Evolutionary conservation across 2,797 vertebrate species (phyloP), one percentile per base, ranked within the genome.

Genomic region (Hyperoplus immaculatus): DNA sequence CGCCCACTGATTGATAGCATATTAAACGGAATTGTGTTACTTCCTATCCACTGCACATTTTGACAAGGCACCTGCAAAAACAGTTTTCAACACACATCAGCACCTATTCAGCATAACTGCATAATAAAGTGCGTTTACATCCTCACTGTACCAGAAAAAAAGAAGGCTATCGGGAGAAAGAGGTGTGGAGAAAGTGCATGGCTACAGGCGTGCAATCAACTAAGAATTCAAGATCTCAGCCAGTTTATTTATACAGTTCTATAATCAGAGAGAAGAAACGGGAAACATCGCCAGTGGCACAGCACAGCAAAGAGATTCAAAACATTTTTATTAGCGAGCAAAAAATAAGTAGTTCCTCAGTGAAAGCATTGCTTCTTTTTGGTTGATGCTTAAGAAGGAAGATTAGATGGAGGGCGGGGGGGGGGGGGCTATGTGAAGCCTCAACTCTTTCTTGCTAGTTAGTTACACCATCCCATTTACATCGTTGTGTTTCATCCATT

Each of bases 121-220:
- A 93, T 87, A 80, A 29, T 83, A 81, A 91, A 93, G 87, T 83
- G 87, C 85, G 88, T 81, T 81, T 78, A 79, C 85, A 88, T 86
- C 75, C 29, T 80, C 85, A 85, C 50, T 78, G 80, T 81, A 72
- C 42, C 57, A 65, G 84, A 60, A 88, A 14, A 29, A 86, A 82
- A 93, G 83, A 86, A 84, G 88, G 91, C 88, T 85, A 93, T 91
- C 77, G 89, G 89, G 86, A 90, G 85, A 85, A 86, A 77, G 84
- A 90, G 91, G 88, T 92, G 84, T 89, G 83, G 77, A 84, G 75
- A 84, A 87, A 87, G 88, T 86, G 90, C 84, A 91, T 93, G 91
- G 90, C 95, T 95, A 92, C 89, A 84, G 93, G 94, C 92, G 61
- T 65, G 90, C 93, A 94, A 94, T 94, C 93, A 95, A 89, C 89